Conservation (phyloP, 2,797 vertebrate species). For the Catostomus latipinnis region DNA sequence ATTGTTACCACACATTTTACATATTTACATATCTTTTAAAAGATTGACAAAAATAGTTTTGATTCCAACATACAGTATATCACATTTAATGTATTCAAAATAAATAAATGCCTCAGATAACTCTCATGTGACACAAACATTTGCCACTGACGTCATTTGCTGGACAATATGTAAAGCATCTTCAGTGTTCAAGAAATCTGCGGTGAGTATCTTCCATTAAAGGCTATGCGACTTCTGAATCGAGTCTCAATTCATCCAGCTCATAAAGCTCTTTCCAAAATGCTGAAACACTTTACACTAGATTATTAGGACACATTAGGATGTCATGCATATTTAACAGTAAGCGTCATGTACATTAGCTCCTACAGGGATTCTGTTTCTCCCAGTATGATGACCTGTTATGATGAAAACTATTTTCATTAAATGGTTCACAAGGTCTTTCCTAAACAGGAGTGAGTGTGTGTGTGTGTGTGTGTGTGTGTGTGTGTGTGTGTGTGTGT, state of each 20-base stretch:
- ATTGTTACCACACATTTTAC: too few relatives aligned
- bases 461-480: too few relatives aligned
- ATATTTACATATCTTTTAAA: background rate
- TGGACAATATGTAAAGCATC: background rate
- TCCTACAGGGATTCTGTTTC: background rate
- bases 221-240: conserved; percentile 15
- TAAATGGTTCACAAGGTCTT: background rate
- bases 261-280: conserved; percentile 2
- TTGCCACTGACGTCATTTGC: too few relatives aligned
- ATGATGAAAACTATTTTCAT: background rate
- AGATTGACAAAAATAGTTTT: conserved; percentile 10
- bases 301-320: conserved; percentile 19
- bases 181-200: background rate
- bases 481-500: too few relatives aligned
- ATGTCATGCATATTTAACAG: background rate
- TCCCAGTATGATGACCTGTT: background rate
- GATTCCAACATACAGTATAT: too few relatives aligned
- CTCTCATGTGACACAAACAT: too few relatives aligned
- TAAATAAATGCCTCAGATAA: too few relatives aligned
- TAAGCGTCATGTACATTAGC: conserved; percentile 3
- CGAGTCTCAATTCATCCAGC: conserved; percentile 1
- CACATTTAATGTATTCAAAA: too few relatives aligned
- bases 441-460: background rate
- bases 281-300: background rate
- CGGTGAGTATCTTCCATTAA: conserved; percentile 24